These are phyloP conservation scores for Pelecanus crispus DNA, from an alignment of 2,113 vertebrate species.

Conservation along the genomic window DNA sequence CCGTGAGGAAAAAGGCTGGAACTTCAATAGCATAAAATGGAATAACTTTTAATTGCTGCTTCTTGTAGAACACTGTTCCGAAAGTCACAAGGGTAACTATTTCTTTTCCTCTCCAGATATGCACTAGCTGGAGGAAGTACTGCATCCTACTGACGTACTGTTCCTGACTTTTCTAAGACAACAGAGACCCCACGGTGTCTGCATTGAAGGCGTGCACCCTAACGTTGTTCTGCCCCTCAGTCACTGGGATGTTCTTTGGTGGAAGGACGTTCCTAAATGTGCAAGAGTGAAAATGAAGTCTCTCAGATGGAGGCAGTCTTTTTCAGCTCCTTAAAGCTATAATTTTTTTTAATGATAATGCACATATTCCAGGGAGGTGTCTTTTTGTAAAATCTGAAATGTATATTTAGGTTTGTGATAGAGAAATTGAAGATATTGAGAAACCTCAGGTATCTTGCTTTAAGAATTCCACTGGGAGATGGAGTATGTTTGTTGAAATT, in stretches of 20 bases:
- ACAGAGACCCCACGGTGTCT: conserved; percentile 4
- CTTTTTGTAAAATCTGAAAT: conserved; percentile 76
- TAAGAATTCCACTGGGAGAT: conserved; percentile 78
- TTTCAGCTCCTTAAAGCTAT: conserved; percentile 74
- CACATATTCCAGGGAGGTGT: conserved; percentile 75
- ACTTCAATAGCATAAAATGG: neutral
- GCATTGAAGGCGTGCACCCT: neutral
- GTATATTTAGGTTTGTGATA: conserved; percentile 79
- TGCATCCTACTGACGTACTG: conserved; percentile 77
- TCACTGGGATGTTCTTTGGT: neutral
- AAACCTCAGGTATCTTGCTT: conserved; percentile 97
- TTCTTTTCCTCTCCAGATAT: conserved; percentile 73
- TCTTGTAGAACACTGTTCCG: neutral
- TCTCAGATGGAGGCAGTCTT: conserved; percentile 62
- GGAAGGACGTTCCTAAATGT: conserved; percentile 31
- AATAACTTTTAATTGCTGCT: neutral
- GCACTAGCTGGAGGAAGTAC: conserved; percentile 80
- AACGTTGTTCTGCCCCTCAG: neutral
- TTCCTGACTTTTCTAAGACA: conserved; percentile 14
- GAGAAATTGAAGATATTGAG: conserved; percentile 84
- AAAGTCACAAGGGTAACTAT: neutral
- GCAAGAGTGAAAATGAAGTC: conserved; percentile 65
- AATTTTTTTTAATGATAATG: conserved; percentile 68
- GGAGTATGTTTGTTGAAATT: conserved; percentile 73
- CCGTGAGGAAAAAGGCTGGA: neutral